A percentile compares a stretch with the other conserved stretches of the same genome.
Evolutionary conservation across 1,140 invertebrate species (phyloP).

Genomic region (Drosophila lini): DNA sequence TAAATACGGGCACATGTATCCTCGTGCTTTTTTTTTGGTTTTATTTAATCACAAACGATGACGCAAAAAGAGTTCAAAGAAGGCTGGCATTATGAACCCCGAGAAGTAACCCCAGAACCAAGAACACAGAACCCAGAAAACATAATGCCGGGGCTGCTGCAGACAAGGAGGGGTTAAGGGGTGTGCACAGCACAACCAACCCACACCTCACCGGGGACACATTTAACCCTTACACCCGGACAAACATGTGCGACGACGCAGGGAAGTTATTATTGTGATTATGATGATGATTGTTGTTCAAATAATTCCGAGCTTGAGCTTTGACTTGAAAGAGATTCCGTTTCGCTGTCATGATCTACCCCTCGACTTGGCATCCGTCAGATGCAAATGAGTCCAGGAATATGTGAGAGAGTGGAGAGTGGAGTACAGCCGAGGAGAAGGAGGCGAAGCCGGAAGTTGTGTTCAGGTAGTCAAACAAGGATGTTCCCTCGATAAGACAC

Average conservation of each 20-base stretch:
- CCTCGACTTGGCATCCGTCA: slow-evolving; percentile 12
- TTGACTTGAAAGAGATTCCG: slow-evolving; percentile 58
- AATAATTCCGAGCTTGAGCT: slow-evolving; percentile 52
- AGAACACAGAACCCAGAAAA: slow-evolving; percentile 14
- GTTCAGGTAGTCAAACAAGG: slow-evolving; percentile 61
- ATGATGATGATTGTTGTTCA: slow-evolving; percentile 62
- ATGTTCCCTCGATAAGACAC: slow-evolving; percentile 43
- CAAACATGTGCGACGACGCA: slow-evolving; percentile 36
- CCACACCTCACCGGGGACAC: slow-evolving; percentile 38
- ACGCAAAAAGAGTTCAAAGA: slow-evolving; percentile 74
- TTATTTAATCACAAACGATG: slow-evolving; percentile 79
- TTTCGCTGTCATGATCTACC: slow-evolving; percentile 45
- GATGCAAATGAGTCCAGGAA: slow-evolving; percentile 40
- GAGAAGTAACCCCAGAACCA: slow-evolving; percentile 46
- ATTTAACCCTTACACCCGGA: slow-evolving; percentile 48
- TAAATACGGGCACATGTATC: slow-evolving; percentile 30
- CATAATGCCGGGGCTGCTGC: slow-evolving; percentile 25
- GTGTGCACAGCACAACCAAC: slow-evolving; percentile 12
- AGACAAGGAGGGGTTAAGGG: slow-evolving; percentile 7
- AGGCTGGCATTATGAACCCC: slow-evolving; percentile 44
- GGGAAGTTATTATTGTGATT: slow-evolving; percentile 57
- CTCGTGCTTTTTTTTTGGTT: slow-evolving; percentile 43
- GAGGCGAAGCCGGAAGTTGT: slow-evolving; percentile 57
- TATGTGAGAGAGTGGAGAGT: not conserved
- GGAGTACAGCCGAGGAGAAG: not conserved